Evolutionary conservation across 2,113 vertebrate genomes (phyloP).

Genomic region (Mobula hypostoma): DNA sequence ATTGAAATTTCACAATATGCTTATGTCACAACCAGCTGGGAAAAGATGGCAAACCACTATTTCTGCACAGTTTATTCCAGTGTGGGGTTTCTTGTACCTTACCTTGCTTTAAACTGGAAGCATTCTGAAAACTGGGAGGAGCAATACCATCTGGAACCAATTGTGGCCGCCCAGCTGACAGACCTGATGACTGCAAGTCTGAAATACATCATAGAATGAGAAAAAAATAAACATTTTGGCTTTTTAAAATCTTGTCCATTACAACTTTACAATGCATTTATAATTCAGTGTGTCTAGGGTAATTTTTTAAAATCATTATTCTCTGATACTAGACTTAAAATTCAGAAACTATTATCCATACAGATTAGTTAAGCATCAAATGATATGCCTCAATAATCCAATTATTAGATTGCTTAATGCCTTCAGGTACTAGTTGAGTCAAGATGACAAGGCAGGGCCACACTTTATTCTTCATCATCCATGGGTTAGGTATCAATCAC

Average conservation of each 20-base stretch:
- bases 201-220: conserved; percentile 1
- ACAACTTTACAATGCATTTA: not conserved
- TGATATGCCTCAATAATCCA: not conserved
- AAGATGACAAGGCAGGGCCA: not conserved
- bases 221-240: not conserved
- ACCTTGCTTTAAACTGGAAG: conserved; percentile 17
- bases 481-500: not conserved
- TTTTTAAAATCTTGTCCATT: not conserved
- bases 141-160: conserved; percentile 18
- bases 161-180: not conserved
- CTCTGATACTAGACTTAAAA: not conserved
- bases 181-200: conserved; percentile 14
- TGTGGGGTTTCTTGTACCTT: not conserved
- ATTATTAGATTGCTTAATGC: not conserved
- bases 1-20: not conserved
- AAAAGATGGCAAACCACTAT: not conserved
- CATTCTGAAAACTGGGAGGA: not conserved
- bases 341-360: not conserved
- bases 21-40: not conserved
- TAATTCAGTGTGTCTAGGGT: not conserved
- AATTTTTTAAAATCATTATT: too few species aligned
- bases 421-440: not conserved
- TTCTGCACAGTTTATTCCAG: not conserved
- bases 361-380: not conserved
- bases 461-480: not conserved